Percentiles rank a stretch among this genome's conserved stretches.
These are phyloP conservation scores for Osmerus eperlanus DNA, from an alignment of 2,113 vertebrate genomes.

Conservation along the genomic window DNA sequence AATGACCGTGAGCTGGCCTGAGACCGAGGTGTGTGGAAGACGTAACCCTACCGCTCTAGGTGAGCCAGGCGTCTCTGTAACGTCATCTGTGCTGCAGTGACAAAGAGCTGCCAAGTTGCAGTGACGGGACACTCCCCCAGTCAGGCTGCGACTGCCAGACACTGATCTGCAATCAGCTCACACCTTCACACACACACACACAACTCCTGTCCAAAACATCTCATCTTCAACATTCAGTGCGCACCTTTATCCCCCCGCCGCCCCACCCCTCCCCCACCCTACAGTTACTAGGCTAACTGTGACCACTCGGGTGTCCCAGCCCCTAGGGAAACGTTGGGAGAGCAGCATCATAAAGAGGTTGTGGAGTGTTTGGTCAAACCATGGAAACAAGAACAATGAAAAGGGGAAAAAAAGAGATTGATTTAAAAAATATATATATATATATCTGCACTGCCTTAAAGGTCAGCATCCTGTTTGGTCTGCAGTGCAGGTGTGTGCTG, in stretches of 20 bases:
- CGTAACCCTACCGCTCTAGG: too few relatives aligned
- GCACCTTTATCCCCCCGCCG: too few relatives aligned
- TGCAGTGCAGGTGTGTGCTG: conserved; percentile 18
- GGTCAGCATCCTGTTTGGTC: conserved; percentile 41
- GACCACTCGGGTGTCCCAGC: too few relatives aligned
- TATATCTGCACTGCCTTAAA: conserved; percentile 12
- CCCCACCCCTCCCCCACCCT: too few relatives aligned
- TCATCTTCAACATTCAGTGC: not conserved
- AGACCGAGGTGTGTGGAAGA: not conserved
- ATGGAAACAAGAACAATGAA: conserved; percentile 58
- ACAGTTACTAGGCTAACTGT: too few relatives aligned
- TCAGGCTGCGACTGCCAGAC: too few relatives aligned
- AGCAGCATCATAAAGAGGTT: conserved; percentile 27
- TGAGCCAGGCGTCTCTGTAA: too few relatives aligned
- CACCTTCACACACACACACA: conserved; percentile 8
- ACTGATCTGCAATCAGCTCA: not conserved
- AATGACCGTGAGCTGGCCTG: not conserved
- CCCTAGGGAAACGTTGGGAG: too few relatives aligned
- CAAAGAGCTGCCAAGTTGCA: too few relatives aligned
- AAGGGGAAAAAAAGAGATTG: conserved; percentile 6
- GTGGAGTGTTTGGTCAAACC: conserved; percentile 48
- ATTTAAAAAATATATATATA: too few relatives aligned
- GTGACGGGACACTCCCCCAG: too few relatives aligned
- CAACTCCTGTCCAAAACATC: not conserved
- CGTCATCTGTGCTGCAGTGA: too few relatives aligned